Base-by-base conservation (phyloP, 53 echinoderm and acorn worm species). In the Antedon mediterranea region DNA sequence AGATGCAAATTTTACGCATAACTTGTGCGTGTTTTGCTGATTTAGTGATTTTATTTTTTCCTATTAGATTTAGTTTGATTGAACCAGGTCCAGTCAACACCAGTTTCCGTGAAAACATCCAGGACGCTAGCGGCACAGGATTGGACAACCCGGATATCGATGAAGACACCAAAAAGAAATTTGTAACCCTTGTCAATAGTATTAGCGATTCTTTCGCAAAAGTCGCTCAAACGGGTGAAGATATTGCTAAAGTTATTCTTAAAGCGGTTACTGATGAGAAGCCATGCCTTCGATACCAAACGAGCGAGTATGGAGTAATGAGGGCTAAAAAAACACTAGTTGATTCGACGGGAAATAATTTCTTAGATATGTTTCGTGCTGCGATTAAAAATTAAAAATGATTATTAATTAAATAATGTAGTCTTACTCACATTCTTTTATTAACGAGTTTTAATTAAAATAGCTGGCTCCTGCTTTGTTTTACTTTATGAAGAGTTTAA, bases 41-140 rank as follows among this genome's bases (percentile, higher is more conserved):
- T n/a, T n/a, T n/a, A n/a, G n/a, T n/a, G n/a, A n/a, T n/a, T 37
- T 37, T 37, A 6, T 37, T 37, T 37, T 4, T 6, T 37, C 37
- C 11, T 11, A 4, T 6, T 37, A 81, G 81, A 75, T 29, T 81
- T 57, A 81, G 75, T 70, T 3, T 75, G 7, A 74, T 81, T 32
- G 75, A 71, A 26, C 81, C 81, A 29, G 81, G 81, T 4, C 81
- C 81, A 0, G 81, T 81, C 32, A 44, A 43, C 43, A 81, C 71
- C 43, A 32, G 28, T 4, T 32, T 75, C 0, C 33, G 44, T 23
- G 43, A 74, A 4, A 30, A 18, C 20, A 75, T 81, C 26, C 57
- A 57, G 20, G 11, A 8, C 57, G 57, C 57, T 18, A 57, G 57
- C 57, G 57, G 57, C 2, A 57, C 57, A 3, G 57, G 57, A 57